phyloP scores from a whole-genome alignment of 53 echinoderm and acorn worm species.

The Arbacia lixula region DNA sequence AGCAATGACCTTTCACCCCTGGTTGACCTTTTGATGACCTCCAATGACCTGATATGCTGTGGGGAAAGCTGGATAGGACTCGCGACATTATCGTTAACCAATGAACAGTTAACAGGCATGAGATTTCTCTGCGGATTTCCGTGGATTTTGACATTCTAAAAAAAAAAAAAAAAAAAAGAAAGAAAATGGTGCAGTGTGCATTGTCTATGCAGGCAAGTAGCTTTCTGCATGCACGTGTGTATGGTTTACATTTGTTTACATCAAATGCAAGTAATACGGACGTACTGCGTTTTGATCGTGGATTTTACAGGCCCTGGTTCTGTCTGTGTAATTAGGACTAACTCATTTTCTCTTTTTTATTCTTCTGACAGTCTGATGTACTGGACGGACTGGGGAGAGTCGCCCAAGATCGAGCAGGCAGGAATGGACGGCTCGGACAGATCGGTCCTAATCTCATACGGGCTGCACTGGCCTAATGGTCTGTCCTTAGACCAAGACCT shows the following conservation, averaged over 20 bases:
- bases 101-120: no score
- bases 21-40: no score
- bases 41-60: no score
- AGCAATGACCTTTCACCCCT: no score
- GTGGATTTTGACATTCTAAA: no score
- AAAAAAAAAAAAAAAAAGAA: neutral
- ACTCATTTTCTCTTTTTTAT: neutral
- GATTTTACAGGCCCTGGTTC: neutral
- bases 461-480: constrained; percentile 92
- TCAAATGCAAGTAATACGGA: neutral
- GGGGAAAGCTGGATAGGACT: no score
- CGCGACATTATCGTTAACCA: no score
- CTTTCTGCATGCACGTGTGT: no score
- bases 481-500: constrained; percentile 77
- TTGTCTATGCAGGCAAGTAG: no score
- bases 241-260: no score
- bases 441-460: constrained; percentile 58
- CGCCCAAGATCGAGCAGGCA: constrained; percentile 85
- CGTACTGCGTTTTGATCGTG: neutral
- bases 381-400: constrained; percentile 95
- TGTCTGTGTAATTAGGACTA: neutral
- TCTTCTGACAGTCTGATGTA: constrained; percentile 73
- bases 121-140: no score
- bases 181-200: no score
- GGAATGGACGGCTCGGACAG: constrained; percentile 88